Conservation (phyloP, 2,888 invertebrate species). For the Spodoptera exigua region DNA sequence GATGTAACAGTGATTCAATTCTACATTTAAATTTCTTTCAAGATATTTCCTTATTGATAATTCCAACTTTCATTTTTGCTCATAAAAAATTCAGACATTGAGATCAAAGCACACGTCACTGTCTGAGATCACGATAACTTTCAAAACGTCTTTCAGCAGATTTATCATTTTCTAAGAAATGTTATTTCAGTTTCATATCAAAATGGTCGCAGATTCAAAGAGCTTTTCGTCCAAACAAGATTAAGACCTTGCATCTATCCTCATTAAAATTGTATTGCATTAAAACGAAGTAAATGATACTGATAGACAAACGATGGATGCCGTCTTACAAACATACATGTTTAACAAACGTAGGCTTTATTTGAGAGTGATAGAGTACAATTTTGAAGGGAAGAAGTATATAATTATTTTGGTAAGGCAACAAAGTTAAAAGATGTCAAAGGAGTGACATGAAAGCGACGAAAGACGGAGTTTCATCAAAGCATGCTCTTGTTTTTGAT, state of each 20-base stretch:
- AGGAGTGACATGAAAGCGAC: slow-evolving; percentile 66
- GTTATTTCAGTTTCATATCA: slow-evolving; percentile 15
- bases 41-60: not conserved
- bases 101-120: slow-evolving; percentile 8
- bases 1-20: too few species aligned
- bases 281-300: slow-evolving; percentile 48
- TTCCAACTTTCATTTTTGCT: slow-evolving; percentile 5
- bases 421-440: slow-evolving; percentile 69
- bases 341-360: slow-evolving; percentile 14
- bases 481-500: slow-evolving; percentile 60
- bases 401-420: slow-evolving; percentile 32
- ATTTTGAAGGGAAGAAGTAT: slow-evolving; percentile 12
- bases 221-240: slow-evolving; percentile 36
- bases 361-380: slow-evolving; percentile 16
- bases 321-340: slow-evolving; percentile 36
- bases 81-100: not conserved
- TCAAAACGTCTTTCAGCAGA: slow-evolving; percentile 7
- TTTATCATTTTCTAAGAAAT: slow-evolving; percentile 28
- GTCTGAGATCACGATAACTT: slow-evolving; percentile 26
- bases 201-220: slow-evolving; percentile 36
- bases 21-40: not conserved
- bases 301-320: slow-evolving; percentile 60
- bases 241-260: slow-evolving; percentile 54
- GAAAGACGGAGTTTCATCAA: slow-evolving; percentile 70
- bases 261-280: slow-evolving; percentile 66